Evolutionary conservation across 37 sponge, comb jelly and placozoan genomes (phyloP).

Genomic region (Hormiphora californensis): DNA sequence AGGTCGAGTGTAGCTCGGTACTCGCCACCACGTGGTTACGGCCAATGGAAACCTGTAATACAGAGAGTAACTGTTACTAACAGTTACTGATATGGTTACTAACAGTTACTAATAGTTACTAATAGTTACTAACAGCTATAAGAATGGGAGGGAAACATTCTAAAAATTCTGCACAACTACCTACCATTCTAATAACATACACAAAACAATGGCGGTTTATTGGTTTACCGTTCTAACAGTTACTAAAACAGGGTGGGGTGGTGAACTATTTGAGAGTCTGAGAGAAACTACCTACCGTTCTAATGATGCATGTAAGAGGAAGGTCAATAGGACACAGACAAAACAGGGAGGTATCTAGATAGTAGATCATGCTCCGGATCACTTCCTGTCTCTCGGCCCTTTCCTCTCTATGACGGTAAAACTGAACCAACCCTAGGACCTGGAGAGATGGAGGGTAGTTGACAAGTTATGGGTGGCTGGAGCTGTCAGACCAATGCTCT

Average conservation of each 20-base stretch:
- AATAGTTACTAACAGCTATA: too few species aligned
- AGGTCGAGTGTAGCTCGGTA: slow-evolving; percentile 66
- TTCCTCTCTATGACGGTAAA: slow-evolving; percentile 21
- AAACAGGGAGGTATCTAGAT: slow-evolving; percentile 42
- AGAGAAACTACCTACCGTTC: background rate
- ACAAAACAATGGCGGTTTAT: too few species aligned
- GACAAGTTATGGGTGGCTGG: background rate
- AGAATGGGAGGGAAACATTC: too few species aligned
- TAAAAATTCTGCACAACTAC: too few species aligned
- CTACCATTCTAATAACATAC: too few species aligned
- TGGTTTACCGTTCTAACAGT: too few species aligned
- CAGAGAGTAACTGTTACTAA: background rate
- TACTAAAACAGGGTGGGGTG: too few species aligned
- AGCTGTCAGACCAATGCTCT: background rate
- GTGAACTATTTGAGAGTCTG: background rate
- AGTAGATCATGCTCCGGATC: slow-evolving; percentile 46
- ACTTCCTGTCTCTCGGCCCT: background rate
- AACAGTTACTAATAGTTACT: too few species aligned
- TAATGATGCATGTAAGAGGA: slow-evolving; percentile 50
- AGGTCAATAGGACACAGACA: slow-evolving; percentile 52
- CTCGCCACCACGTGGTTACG: slow-evolving; percentile 68
- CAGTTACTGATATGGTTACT: too few species aligned
- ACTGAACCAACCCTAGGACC: slow-evolving; percentile 47
- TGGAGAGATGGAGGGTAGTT: background rate
- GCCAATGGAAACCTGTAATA: slow-evolving; percentile 72